Base-by-base conservation (phyloP, 2,888 invertebrate genomes). In the Rhyacophila evoluta region DNA sequence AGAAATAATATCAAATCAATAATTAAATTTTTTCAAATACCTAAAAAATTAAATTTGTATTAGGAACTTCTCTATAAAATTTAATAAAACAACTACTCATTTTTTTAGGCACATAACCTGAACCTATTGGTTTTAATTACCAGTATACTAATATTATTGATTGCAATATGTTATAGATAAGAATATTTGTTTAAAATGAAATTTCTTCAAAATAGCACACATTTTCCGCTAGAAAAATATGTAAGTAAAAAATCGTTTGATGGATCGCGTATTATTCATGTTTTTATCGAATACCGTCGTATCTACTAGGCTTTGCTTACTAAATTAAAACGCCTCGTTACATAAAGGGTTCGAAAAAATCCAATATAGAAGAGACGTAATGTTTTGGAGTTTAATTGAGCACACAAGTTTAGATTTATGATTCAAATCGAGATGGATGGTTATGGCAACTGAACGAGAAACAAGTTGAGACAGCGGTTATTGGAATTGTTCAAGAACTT, bases 401-500 rank as follows among this genome's bases (percentile, higher is more conserved):
- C 19, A 55, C 55, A 55, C 37, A 78, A 67, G 71, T 72, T 72
- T 11, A 8, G 72, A 78, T 28, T 78, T 41, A 72, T 71, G 38
- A 77, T 73, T 69, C 29, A 29, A 25, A 68, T 28, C 55, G 12
- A 36, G 77, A 77, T 74, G 74, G 74, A 78, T 74, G 78, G 70
- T 55, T 55, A 55, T 55, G 19, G 55, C 55, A 55, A 39, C 28
- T 2, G 38, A 67, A 68, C 33, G 33, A 39, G 69, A 15, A 78
- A 73, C 29, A 77, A 77, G 68, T 78, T 78, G 12, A 38, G 75
- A 78, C 67, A 75, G 37, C 69, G 75, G 72, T 81, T 79, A 77
- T 79, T 79, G 81, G 77, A 79, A 81, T 79, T 81, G 81, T 79
- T 81, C 28, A 6, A 29, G 15, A 80, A 80, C 77, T 77, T 72